A percentile compares a stretch with the other conserved stretches of the same genome.
These are phyloP conservation scores for Odontesthes bonariensis DNA, from an alignment of 2,113 vertebrate genomes.

Conservation along the genomic window DNA sequence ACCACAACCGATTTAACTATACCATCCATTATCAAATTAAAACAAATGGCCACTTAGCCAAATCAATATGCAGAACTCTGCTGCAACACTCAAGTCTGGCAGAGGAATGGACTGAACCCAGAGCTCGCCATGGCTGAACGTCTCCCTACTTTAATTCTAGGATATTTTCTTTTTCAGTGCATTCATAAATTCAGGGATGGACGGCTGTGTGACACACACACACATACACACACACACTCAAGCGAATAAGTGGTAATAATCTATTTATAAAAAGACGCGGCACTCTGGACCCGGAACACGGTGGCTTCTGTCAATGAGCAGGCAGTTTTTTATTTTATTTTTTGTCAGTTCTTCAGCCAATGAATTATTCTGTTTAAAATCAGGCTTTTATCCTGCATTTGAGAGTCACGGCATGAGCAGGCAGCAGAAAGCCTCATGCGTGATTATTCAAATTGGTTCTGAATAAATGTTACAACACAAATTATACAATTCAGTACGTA, in stretches of 20 bases:
- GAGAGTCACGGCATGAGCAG: conserved; percentile 15
- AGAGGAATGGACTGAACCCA: conserved; percentile 10
- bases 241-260: conserved; percentile 1
- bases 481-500: conserved; percentile 20
- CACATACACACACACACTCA: background rate
- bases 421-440: conserved; percentile 3
- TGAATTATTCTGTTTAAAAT: conserved; percentile 73
- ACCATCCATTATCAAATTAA: too few relatives aligned
- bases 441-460: background rate
- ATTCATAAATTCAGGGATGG: conserved; percentile 4
- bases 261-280: conserved; percentile 13
- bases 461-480: conserved; percentile 31
- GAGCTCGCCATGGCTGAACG: too few relatives aligned
- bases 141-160: conserved; percentile 7
- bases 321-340: too few relatives aligned
- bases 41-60: too few relatives aligned
- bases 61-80: too few relatives aligned
- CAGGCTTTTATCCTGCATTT: conserved; percentile 36
- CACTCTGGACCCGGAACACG: conserved; percentile 19
- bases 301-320: conserved; percentile 48
- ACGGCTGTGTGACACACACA: conserved; percentile 10
- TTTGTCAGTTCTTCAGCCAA: conserved; percentile 31
- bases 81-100: conserved; percentile 12
- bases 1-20: too few relatives aligned
- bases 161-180: background rate